These are phyloP conservation scores for Menura novaehollandiae DNA, from an alignment of 2,113 vertebrate species.

Conservation along the genomic window DNA sequence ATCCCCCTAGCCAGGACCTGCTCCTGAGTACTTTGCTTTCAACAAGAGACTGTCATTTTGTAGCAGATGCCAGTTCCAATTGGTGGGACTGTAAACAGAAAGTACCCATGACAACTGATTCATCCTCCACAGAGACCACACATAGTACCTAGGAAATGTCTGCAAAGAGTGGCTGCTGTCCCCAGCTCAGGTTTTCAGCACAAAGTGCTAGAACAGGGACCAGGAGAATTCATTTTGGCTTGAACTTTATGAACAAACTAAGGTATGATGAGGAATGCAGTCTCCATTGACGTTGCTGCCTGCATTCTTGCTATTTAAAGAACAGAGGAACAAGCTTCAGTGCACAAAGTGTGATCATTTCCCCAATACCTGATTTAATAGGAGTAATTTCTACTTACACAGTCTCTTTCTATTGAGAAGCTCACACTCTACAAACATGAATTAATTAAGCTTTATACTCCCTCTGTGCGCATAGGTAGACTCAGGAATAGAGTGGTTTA, in stretches of 20 bases:
- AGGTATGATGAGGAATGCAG: not conserved
- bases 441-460: slow-evolving; percentile 50
- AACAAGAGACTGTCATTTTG: not conserved
- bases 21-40: slow-evolving; percentile 41
- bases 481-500: slow-evolving; percentile 11
- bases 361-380: not conserved
- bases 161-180: not conserved
- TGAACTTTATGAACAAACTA: slow-evolving; percentile 2
- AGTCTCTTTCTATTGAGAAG: not conserved
- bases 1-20: not conserved
- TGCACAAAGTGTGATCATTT: not conserved
- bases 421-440: not conserved
- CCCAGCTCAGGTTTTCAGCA: not conserved
- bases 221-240: not conserved
- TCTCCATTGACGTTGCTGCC: not conserved
- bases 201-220: not conserved
- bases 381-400: slow-evolving; percentile 1
- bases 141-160: not conserved
- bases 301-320: not conserved
- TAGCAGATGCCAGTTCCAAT: not conserved
- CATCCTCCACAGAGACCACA: not conserved
- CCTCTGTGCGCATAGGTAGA: not conserved
- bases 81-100: slow-evolving; percentile 6
- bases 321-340: not conserved
- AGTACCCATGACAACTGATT: slow-evolving; percentile 17